Evolutionary conservation across 2,888 invertebrate genomes (phyloP).

Genomic region (Aporophyla lueneburgensis): DNA sequence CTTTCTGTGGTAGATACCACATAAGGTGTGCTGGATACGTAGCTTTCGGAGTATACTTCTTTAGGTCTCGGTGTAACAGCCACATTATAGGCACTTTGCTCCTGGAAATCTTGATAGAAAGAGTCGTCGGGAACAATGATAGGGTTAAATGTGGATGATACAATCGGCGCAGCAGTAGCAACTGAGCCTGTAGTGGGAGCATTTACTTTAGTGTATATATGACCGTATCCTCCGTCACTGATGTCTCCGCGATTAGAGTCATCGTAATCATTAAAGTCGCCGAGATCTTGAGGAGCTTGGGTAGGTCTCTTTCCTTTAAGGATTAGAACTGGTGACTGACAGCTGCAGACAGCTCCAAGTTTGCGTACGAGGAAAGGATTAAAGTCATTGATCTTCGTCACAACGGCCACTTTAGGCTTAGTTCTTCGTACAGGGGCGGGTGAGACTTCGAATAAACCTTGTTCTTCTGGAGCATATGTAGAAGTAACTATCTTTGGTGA

Average conservation of each 20-base stretch:
- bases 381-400: slow-evolving; percentile 93
- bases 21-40: slow-evolving; percentile 80
- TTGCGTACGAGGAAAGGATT: slow-evolving; percentile 93
- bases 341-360: slow-evolving; percentile 94
- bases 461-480: slow-evolving; percentile 80
- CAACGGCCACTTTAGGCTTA: slow-evolving; percentile 90
- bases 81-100: slow-evolving; percentile 76
- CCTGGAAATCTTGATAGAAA: slow-evolving; percentile 86
- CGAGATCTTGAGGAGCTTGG: slow-evolving; percentile 76
- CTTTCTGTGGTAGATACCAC: slow-evolving; percentile 79
- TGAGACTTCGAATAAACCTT: slow-evolving; percentile 84
- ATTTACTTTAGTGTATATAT: slow-evolving; percentile 74
- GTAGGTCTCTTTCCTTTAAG: slow-evolving; percentile 87
- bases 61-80: slow-evolving; percentile 75
- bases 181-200: slow-evolving; percentile 55
- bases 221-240: slow-evolving; percentile 74
- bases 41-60: slow-evolving; percentile 73
- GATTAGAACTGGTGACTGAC: slow-evolving; percentile 90
- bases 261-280: slow-evolving; percentile 80
- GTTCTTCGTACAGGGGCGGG: slow-evolving; percentile 77
- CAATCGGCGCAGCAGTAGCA: slow-evolving; percentile 78
- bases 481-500: slow-evolving; percentile 76
- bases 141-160: slow-evolving; percentile 85
- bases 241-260: slow-evolving; percentile 80
- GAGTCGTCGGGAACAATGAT: slow-evolving; percentile 89